Conservation (phyloP, 1,140 invertebrate species). For the Orchesella cincta region DNA sequence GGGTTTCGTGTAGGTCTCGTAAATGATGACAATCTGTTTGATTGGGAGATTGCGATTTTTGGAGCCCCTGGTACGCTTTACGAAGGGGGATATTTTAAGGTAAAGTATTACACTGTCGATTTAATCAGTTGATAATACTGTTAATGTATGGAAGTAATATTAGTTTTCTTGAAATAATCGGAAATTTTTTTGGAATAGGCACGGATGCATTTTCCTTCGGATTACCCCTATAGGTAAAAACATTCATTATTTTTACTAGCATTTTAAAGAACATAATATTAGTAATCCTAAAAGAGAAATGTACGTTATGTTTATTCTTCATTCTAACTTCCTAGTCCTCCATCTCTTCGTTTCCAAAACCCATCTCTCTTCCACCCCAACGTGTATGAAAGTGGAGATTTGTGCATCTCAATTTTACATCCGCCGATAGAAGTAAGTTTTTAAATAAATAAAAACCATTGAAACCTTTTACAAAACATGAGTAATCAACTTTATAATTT, state of each 20-base stretch:
- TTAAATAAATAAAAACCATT: not conserved
- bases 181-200: slow-evolving; percentile 69
- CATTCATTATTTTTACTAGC: too few species aligned
- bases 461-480: not conserved
- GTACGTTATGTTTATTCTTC: too few species aligned
- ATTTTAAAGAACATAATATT: too few species aligned
- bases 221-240: too few species aligned
- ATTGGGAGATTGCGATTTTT: slow-evolving; percentile 99
- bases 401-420: slow-evolving; percentile 99
- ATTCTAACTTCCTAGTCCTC: slow-evolving; percentile 97
- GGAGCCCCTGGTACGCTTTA: slow-evolving; percentile 98
- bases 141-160: not conserved
- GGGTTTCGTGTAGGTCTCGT: slow-evolving; percentile 95
- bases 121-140: not conserved
- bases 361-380: slow-evolving; percentile 99
- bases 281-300: too few species aligned
- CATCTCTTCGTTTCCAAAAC: slow-evolving; percentile 88
- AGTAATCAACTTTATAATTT: not conserved
- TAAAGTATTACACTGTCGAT: slow-evolving; percentile 56
- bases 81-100: slow-evolving; percentile 99
- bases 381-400: slow-evolving; percentile 99
- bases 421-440: slow-evolving; percentile 80
- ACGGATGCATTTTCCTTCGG: slow-evolving; percentile 94
- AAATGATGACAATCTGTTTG: slow-evolving; percentile 97
- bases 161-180: not conserved